phyloP scores from a whole-genome alignment of 2,113 vertebrate genomes.

The Glaucomys volans region DNA sequence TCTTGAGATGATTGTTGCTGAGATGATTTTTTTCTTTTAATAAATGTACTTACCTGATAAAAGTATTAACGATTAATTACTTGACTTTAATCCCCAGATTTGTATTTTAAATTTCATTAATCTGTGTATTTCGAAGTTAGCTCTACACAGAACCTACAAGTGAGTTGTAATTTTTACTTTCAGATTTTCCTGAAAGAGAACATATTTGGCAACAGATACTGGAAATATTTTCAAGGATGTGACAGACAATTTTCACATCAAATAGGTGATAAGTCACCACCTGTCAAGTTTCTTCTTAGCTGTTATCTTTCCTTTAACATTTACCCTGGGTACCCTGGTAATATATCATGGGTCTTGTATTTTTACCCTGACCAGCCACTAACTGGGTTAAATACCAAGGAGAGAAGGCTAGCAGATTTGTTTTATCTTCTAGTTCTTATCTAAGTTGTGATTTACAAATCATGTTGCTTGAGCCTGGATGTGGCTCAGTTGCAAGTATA shows the following conservation, averaged over 20 bases:
- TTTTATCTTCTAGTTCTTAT: background rate
- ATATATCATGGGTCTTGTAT: background rate
- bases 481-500: background rate
- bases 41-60: background rate
- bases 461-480: background rate
- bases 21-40: background rate
- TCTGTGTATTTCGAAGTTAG: conserved; percentile 5
- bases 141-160: background rate
- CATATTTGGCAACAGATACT: background rate
- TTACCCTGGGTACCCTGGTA: background rate
- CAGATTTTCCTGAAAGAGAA: conserved; percentile 47
- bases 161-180: background rate
- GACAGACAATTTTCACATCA: conserved; percentile 51
- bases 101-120: conserved; percentile 43
- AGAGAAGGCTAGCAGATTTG: background rate
- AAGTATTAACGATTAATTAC: background rate
- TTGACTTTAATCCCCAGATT: conserved; percentile 4
- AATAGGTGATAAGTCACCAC: conserved; percentile 39
- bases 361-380: background rate
- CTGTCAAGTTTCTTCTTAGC: background rate
- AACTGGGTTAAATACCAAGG: background rate
- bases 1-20: background rate
- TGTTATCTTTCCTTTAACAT: conserved; percentile 23
- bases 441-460: conserved; percentile 31
- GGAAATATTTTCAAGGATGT: conserved; percentile 53